Evolutionary conservation across 92 coral and sea anemone genomes (phyloP).

Genomic region (Palythoa grandiflora): DNA sequence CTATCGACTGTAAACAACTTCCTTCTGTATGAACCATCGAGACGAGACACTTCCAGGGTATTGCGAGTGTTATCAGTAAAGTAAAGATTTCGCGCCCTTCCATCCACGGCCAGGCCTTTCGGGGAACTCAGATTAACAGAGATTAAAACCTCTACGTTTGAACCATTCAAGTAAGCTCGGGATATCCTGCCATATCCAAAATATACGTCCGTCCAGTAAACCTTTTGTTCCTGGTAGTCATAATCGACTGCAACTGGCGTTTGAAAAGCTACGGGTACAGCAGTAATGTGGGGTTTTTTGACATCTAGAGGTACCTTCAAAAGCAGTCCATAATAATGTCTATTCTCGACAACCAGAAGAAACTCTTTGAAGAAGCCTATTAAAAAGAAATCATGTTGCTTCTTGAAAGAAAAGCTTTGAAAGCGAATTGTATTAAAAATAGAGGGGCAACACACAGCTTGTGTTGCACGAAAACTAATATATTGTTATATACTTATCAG

Average conservation of each 20-base stretch:
- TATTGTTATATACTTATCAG: background rate
- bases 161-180: conserved; percentile 10
- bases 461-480: background rate
- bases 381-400: background rate
- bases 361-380: conserved; percentile 39
- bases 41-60: conserved; percentile 1
- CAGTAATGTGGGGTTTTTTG: conserved; percentile 10
- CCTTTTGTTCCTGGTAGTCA: conserved; percentile 28
- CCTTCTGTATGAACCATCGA: conserved; percentile 13
- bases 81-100: conserved; percentile 26
- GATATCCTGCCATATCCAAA: background rate
- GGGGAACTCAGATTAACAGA: background rate
- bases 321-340: background rate
- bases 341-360: background rate
- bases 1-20: background rate
- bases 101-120: conserved; percentile 22
- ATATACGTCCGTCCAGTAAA: conserved; percentile 15
- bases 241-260: conserved; percentile 20
- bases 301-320: conserved; percentile 3
- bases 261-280: background rate
- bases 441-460: background rate
- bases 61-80: background rate
- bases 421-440: background rate
- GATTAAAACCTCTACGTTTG: background rate
- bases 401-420: background rate